A percentile compares a stretch with the other conserved stretches of the same genome.
Conservation (phyloP, 2,113 vertebrate species). For the Bambusicola thoracicus region DNA sequence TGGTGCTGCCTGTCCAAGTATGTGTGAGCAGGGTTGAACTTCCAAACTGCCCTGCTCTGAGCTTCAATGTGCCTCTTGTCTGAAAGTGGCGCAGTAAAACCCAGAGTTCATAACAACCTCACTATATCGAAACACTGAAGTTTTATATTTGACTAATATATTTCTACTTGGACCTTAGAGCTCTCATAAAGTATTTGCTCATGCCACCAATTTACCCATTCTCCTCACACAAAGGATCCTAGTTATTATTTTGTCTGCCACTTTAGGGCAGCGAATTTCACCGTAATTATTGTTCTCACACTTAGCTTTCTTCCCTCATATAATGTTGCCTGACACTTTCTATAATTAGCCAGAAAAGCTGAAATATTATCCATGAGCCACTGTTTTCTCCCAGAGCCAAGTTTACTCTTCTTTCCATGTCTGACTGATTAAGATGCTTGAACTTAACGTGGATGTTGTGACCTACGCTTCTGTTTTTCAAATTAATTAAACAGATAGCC, state of each 20-base stretch:
- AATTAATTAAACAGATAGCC: not conserved
- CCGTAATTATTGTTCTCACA: conserved; percentile 8
- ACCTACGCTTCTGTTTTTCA: not conserved
- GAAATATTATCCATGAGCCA: not conserved
- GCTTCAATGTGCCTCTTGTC: not conserved
- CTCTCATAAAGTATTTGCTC: not conserved
- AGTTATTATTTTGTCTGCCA: not conserved
- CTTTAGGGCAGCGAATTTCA: not conserved
- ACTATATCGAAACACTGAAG: not conserved
- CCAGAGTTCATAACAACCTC: not conserved
- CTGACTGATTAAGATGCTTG: not conserved
- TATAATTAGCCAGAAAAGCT: conserved; percentile 48
- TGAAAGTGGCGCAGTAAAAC: conserved; percentile 1
- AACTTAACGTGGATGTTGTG: not conserved
- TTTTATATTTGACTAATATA: conserved; percentile 18
- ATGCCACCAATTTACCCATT: conserved; percentile 14
- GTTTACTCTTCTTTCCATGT: not conserved
- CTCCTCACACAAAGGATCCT: not conserved
- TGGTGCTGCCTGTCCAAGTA: not conserved
- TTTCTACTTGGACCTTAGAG: conserved; percentile 31
- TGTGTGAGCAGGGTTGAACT: not conserved
- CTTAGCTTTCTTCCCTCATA: conserved; percentile 31
- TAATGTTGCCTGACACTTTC: not conserved
- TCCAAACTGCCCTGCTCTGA: not conserved
- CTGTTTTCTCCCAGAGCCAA: not conserved